phyloP scores from a whole-genome alignment of 1,140 invertebrate genomes.

The Trachelipus rathkii region DNA sequence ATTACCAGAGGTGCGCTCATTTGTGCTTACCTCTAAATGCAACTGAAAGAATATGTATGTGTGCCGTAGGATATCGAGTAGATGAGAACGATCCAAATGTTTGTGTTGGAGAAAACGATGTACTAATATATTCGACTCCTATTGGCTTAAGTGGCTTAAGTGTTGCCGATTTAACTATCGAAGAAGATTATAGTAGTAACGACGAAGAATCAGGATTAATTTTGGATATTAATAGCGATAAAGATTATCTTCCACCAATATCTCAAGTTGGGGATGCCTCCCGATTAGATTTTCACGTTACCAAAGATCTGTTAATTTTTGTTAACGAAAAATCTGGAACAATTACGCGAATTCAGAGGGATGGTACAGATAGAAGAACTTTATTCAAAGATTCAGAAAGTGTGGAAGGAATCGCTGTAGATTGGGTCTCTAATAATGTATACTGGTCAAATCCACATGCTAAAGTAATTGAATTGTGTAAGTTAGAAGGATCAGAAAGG shows the following conservation, averaged over 20 bases:
- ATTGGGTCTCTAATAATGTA: constrained; percentile 57
- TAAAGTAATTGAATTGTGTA: constrained; percentile 58
- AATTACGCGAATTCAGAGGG: constrained; percentile 69
- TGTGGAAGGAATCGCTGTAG: constrained; percentile 51
- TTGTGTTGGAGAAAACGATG: constrained; percentile 55
- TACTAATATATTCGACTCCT: constrained; percentile 70
- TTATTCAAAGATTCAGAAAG: constrained; percentile 58
- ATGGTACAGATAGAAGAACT: constrained; percentile 65
- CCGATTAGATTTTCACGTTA: constrained; percentile 69
- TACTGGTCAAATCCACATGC: constrained; percentile 63
- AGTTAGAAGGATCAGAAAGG: constrained; percentile 54
- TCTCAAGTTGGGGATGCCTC: constrained; percentile 69
- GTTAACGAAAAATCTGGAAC: constrained; percentile 69
- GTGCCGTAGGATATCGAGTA: constrained; percentile 66
- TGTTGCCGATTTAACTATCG: constrained; percentile 33
- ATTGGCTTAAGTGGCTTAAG: constrained; percentile 68
- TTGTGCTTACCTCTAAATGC: constrained; percentile 67
- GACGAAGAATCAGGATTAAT: neutral
- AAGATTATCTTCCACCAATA: constrained; percentile 66
- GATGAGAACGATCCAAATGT: constrained; percentile 55
- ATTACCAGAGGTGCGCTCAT: constrained; percentile 54
- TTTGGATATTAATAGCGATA: neutral
- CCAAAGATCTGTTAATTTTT: constrained; percentile 55
- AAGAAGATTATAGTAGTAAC: constrained; percentile 5
- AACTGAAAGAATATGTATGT: constrained; percentile 61